Percentiles rank a stretch among this genome's conserved stretches.
Evolutionary conservation across 2,797 vertebrate species (phyloP).

Genomic region (Phyllotis vaccarum): DNA sequence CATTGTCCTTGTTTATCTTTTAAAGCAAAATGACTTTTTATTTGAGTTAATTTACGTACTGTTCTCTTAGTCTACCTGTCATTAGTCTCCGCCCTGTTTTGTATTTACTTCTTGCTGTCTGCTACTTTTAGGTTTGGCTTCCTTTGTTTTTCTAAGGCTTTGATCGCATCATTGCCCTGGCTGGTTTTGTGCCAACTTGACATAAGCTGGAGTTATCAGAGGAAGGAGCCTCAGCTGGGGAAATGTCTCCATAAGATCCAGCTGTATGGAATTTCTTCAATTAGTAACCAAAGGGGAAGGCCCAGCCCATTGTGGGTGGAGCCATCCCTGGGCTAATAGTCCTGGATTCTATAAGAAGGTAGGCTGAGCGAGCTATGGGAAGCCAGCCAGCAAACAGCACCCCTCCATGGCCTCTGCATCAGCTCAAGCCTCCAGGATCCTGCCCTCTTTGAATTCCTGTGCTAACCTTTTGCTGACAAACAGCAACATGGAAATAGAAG

Average conservation of each 20-base stretch:
- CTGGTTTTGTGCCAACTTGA: background rate
- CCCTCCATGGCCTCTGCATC: background rate
- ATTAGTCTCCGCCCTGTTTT: background rate
- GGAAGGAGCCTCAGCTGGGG: background rate
- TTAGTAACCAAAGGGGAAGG: background rate
- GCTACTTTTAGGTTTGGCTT: background rate
- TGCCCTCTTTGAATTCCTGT: background rate
- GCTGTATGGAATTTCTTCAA: background rate
- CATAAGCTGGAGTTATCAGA: background rate
- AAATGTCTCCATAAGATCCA: background rate
- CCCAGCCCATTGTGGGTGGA: background rate
- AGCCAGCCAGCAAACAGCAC: background rate
- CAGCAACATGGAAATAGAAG: background rate
- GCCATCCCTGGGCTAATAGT: background rate
- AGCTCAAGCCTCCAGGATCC: background rate
- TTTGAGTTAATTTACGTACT: background rate
- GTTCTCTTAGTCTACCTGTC: background rate
- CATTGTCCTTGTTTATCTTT: background rate
- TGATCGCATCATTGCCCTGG: background rate
- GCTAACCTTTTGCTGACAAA: background rate
- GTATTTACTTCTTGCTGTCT: background rate
- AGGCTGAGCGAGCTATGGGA: background rate
- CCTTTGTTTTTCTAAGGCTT: background rate
- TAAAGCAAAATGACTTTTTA: background rate
- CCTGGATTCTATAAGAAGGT: background rate